Conservation (phyloP, 2,797 vertebrate species). For the Chaetophractus vellerosus region DNA sequence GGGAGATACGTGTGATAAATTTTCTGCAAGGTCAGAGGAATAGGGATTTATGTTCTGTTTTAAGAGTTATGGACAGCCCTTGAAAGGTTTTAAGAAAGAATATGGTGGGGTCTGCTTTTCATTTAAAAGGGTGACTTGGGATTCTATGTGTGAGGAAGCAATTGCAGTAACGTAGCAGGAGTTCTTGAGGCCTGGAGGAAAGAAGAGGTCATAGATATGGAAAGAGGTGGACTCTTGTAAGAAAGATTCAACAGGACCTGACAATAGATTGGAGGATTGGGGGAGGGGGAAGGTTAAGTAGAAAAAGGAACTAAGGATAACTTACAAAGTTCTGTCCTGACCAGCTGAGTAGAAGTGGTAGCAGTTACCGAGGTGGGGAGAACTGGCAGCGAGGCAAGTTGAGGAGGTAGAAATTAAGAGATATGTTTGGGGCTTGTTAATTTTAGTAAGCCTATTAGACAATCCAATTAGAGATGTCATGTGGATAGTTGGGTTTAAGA, state of each 20-base stretch:
- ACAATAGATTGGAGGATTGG: background rate
- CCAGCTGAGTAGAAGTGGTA: background rate
- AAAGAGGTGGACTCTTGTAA: background rate
- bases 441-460: background rate
- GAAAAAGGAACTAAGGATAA: background rate
- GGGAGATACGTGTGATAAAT: background rate
- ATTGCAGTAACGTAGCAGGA: background rate
- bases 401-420: background rate
- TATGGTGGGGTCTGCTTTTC: background rate
- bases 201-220: background rate
- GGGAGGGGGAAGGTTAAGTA: background rate
- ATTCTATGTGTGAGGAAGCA: background rate
- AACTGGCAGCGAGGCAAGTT: background rate
- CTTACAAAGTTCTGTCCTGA: background rate
- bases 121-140: background rate
- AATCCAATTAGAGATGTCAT: background rate
- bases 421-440: background rate
- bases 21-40: background rate
- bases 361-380: background rate
- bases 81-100: background rate
- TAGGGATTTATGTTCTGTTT: background rate
- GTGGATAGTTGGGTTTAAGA: background rate
- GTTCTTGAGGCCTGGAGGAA: background rate
- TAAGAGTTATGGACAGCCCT: background rate
- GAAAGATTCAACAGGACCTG: background rate